Percentiles rank a stretch among this genome's conserved stretches.
These are phyloP conservation scores for Oscheius sp. DNA, from an alignment of 2,888 invertebrate species.

Conservation along the genomic window DNA sequence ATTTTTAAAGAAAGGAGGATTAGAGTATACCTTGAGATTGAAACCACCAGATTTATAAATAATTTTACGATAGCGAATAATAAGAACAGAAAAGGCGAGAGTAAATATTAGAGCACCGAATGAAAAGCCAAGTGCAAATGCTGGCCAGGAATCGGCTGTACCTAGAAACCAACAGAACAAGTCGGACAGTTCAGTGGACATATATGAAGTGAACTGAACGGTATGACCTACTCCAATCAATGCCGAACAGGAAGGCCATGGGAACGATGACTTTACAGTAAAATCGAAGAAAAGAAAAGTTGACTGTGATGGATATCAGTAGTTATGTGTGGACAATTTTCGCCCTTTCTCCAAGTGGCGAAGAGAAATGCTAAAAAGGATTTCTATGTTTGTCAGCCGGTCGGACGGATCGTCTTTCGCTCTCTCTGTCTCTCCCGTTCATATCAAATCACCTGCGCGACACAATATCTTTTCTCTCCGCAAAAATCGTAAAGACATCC, in stretches of 20 bases:
- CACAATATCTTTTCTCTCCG: too few species aligned
- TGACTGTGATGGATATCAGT: conserved; percentile 23
- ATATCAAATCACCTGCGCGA: too few species aligned
- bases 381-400: too few species aligned
- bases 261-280: conserved; percentile 32
- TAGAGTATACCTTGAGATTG: conserved; percentile 15
- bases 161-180: conserved; percentile 31
- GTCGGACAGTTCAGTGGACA: conserved; percentile 20
- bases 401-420: too few species aligned
- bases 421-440: too few species aligned
- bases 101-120: conserved; percentile 33
- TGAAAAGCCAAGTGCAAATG: conserved; percentile 34
- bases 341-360: too few species aligned
- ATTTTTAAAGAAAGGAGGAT: background rate
- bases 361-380: too few species aligned
- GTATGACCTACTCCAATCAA: conserved; percentile 34
- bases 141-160: conserved; percentile 35
- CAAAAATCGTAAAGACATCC: too few species aligned
- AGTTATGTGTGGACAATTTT: too few species aligned
- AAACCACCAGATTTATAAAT: conserved; percentile 32
- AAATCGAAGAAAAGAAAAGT: conserved; percentile 14
- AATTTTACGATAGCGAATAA: conserved; percentile 8
- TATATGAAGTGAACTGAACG: conserved; percentile 14
- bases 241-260: conserved; percentile 34
- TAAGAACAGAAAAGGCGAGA: conserved; percentile 24